Evolutionary conservation across 2,888 invertebrate genomes (phyloP).

Genomic region (Lampropteryx suffumata): DNA sequence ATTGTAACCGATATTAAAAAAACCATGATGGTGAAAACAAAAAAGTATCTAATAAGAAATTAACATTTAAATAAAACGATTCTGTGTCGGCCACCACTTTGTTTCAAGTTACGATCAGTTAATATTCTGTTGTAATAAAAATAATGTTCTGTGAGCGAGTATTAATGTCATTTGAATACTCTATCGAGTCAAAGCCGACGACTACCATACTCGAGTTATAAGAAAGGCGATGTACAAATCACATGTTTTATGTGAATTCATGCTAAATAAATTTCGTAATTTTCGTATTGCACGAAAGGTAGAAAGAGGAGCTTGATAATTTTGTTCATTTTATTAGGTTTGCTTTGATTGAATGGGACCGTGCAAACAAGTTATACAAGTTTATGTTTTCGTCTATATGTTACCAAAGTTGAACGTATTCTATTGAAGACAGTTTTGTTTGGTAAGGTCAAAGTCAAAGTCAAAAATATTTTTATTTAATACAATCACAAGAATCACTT

Average conservation of each 20-base stretch:
- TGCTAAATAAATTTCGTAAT: conserved; percentile 71
- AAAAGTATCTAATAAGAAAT: no score
- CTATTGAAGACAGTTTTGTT: no score
- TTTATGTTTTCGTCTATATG: no score
- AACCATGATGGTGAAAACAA: no score
- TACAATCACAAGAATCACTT: no score
- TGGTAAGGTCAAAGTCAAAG: no score
- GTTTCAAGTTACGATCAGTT: conserved; percentile 46
- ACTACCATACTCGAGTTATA: conserved; percentile 60
- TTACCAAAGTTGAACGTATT: no score
- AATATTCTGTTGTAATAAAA: conserved; percentile 53
- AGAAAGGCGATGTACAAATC: conserved; percentile 62
- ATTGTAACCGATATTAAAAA: no score
- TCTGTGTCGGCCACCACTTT: conserved; percentile 37
- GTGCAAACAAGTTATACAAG: no score
- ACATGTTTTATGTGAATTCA: conserved; percentile 61
- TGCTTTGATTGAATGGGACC: not conserved
- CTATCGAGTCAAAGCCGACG: conserved; percentile 64
- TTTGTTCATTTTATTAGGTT: conserved; percentile 12
- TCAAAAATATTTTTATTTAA: no score
- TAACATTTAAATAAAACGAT: conserved; percentile 25
- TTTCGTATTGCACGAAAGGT: conserved; percentile 42
- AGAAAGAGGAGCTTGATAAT: conserved; percentile 43
- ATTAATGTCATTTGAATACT: conserved; percentile 69
- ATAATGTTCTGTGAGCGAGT: conserved; percentile 48